Evolutionary conservation across 2,797 vertebrate species (phyloP), one percentile per base, ranked within the genome.

Genomic region (Xiphophorus birchmanni): DNA sequence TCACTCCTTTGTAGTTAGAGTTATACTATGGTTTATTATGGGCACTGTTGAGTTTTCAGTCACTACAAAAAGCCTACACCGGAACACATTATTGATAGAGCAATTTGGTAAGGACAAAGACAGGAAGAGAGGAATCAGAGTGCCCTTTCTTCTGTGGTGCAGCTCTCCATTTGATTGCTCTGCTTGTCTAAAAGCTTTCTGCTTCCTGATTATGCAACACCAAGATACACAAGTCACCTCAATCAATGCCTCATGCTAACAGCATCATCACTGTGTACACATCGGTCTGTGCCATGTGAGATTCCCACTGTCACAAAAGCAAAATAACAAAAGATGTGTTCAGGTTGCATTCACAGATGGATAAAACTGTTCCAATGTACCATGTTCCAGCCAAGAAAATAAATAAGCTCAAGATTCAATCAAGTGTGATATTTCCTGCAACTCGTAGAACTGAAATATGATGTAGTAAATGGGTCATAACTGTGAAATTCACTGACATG

Each of bases 201-300:
- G 89, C 86, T 91, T 93, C 91, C 93, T 91, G 94, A 94, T 93
- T 93, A 88, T 85, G 80, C 73, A 81, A 58, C 63, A 84, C 84
- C 78, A 85, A 80, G 54, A 75, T 84, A 89, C 90, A 80, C 86
- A 87, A 73, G 77, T 78, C 87, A 79, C 85, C 85, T 90, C 91
- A 92, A 92, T 95, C 93, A 92, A 93, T 93, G 90, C 78, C 82
- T 87, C 83, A 79, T 54, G 84, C 67, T 79, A 50, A 73, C 69
- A 47, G 44, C 52, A 72, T 84, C 56, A 82, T 63, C 58, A 48
- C 84, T 86, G 75, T 56, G 71, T 71, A 86, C 85, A 91, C 87
- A 82, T 77, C 80, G 82, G 54, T 48, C 72, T 74, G 69, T 47
- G 69, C 26, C 13, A 73, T 47, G 13, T 45, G 26, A 37, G 0